Percentiles rank a stretch among this genome's conserved stretches.
These are phyloP conservation scores for Chloroclysta siterata DNA, from an alignment of 2,888 invertebrate genomes.

Conservation along the genomic window DNA sequence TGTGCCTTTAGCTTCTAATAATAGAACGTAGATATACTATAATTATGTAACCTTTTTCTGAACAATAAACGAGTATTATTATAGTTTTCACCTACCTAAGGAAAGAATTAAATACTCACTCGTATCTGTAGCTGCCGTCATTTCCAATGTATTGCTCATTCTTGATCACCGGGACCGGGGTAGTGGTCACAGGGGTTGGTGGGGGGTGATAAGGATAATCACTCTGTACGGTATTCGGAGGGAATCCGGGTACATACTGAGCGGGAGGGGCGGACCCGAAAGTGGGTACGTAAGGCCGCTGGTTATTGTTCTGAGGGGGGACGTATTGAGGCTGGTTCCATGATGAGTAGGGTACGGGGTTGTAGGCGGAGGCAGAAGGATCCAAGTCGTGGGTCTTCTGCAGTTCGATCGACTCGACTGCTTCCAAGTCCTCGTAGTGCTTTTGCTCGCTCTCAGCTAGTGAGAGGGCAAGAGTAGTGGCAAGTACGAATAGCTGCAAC, in stretches of 20 bases:
- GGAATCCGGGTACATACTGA: slow-evolving; percentile 21
- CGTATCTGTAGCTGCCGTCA: slow-evolving; percentile 81
- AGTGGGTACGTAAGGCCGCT: slow-evolving; percentile 30
- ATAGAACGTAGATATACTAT: no score
- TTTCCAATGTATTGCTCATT: slow-evolving; percentile 74
- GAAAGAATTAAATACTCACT: slow-evolving; percentile 64
- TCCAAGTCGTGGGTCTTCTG: slow-evolving; percentile 54
- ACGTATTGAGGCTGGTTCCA: slow-evolving; percentile 47
- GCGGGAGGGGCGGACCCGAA: slow-evolving; percentile 5
- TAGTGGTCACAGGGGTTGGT: slow-evolving; percentile 52
- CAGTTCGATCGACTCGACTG: slow-evolving; percentile 59
- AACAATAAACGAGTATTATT: no score
- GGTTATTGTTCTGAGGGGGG: slow-evolving; percentile 30
- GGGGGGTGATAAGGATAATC: slow-evolving; percentile 36
- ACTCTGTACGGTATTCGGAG: slow-evolving; percentile 36
- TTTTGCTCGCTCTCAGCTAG: slow-evolving; percentile 58
- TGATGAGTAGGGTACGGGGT: slow-evolving; percentile 53
- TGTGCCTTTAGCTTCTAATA: no score
- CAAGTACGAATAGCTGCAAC: slow-evolving; percentile 63
- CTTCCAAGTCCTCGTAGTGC: slow-evolving; percentile 60
- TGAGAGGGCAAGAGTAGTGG: slow-evolving; percentile 65
- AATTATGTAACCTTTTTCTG: no score
- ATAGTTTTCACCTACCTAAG: no score
- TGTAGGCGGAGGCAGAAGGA: slow-evolving; percentile 54
- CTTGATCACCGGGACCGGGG: slow-evolving; percentile 72